A percentile compares a stretch with the other conserved stretches of the same genome.
phyloP scores from a whole-genome alignment of 2,797 vertebrate genomes.

The Cyclura pinguis region DNA sequence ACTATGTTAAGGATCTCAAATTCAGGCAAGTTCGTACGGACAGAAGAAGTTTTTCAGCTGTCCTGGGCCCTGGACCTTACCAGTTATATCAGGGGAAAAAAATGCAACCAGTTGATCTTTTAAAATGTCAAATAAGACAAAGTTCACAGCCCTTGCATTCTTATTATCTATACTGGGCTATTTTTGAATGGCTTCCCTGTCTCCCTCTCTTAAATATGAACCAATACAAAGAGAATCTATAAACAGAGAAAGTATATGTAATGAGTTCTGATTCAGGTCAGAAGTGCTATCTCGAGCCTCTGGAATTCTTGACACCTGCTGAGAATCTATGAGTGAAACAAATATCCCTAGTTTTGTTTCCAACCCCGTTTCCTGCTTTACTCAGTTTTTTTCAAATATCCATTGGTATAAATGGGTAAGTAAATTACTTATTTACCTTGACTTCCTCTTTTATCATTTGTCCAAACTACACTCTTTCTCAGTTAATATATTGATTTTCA shows the following conservation, averaged over 20 bases:
- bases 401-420: not conserved
- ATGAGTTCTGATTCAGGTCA: not conserved
- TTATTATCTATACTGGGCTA: too few relatives aligned
- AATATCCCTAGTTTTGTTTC: not conserved
- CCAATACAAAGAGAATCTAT: too few relatives aligned
- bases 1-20: too few relatives aligned
- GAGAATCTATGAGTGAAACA: not conserved
- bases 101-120: too few relatives aligned
- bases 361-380: not conserved
- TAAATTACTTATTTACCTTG: not conserved
- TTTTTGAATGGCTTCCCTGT: too few relatives aligned
- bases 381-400: not conserved
- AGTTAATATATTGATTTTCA: not conserved
- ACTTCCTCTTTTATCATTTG: not conserved
- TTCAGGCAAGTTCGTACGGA: too few relatives aligned
- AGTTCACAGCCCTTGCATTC: too few relatives aligned
- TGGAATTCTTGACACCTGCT: not conserved
- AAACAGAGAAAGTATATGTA: not conserved
- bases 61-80: too few relatives aligned
- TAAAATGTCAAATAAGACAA: too few relatives aligned
- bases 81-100: too few relatives aligned
- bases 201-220: too few relatives aligned
- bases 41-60: too few relatives aligned
- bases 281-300: not conserved
- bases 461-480: not conserved